These are phyloP conservation scores for Trachymyrmex septentrionalis DNA, from an alignment of 1,140 invertebrate genomes.

Conservation along the genomic window DNA sequence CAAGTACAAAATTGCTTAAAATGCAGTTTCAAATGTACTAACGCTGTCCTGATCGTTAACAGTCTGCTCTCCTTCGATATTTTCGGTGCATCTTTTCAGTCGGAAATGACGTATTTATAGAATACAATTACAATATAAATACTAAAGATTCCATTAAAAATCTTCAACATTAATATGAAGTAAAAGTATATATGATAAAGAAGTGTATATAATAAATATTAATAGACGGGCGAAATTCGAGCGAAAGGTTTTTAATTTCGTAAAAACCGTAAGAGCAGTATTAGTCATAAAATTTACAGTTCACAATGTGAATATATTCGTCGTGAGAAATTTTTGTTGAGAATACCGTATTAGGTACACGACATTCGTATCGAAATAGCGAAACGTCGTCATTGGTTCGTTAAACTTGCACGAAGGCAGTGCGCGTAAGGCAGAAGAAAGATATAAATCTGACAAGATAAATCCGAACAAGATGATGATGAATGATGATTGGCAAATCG, in stretches of 20 bases:
- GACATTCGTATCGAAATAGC: conserved; percentile 16
- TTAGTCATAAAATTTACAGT: conserved; percentile 2
- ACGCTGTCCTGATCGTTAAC: neutral
- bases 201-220: neutral
- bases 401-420: conserved; percentile 57
- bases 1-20: neutral
- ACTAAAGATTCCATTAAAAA: neutral
- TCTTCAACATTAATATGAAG: too few species aligned
- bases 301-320: neutral
- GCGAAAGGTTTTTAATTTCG: neutral
- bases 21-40: neutral
- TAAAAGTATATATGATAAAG: too few species aligned
- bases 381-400: neutral
- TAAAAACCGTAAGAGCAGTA: neutral
- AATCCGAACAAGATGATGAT: conserved; percentile 39
- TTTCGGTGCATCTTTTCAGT: neutral
- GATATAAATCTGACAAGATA: neutral
- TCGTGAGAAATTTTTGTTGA: neutral
- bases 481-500: conserved; percentile 51
- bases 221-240: neutral
- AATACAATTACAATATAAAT: neutral
- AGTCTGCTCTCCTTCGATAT: neutral
- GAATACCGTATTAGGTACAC: neutral
- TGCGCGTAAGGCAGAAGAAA: neutral
- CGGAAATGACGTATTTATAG: neutral